Evolutionary conservation across 1,140 invertebrate genomes (phyloP).

Genomic region (Drosophila takahashii): DNA sequence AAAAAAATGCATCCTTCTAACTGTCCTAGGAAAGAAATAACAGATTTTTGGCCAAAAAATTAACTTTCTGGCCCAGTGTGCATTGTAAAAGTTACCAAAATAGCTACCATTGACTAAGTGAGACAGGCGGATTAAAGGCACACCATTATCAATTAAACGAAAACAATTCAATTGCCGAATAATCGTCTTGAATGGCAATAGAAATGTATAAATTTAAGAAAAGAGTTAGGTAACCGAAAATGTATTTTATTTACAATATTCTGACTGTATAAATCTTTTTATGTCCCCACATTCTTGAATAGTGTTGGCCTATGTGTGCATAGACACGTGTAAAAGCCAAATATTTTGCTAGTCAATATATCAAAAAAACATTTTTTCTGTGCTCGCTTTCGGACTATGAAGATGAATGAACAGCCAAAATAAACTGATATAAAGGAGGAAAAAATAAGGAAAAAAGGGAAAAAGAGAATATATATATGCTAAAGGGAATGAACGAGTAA

Average conservation of each 20-base stretch:
- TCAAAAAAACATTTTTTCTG: slow-evolving; percentile 64
- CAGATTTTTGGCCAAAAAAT: too few species aligned
- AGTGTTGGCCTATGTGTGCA: slow-evolving; percentile 28
- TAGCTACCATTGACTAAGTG: slow-evolving; percentile 27
- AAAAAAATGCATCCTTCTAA: too few species aligned
- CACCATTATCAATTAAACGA: not conserved
- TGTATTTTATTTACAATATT: not conserved
- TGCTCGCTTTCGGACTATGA: slow-evolving; percentile 60
- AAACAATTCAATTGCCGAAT: not conserved
- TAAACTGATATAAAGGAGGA: slow-evolving; percentile 22
- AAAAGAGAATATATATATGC: slow-evolving; percentile 4
- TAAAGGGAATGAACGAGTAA: slow-evolving; percentile 11
- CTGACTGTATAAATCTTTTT: slow-evolving; percentile 1
- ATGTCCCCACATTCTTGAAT: slow-evolving; percentile 7
- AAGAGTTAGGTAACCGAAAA: not conserved
- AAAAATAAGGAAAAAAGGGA: slow-evolving; percentile 31
- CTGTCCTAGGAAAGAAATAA: too few species aligned
- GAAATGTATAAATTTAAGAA: not conserved
- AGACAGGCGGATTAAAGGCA: not conserved
- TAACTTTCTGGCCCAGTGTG: too few species aligned
- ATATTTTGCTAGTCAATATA: slow-evolving; percentile 81
- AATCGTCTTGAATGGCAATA: not conserved
- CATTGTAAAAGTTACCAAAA: slow-evolving; percentile 15
- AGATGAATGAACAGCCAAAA: slow-evolving; percentile 71
- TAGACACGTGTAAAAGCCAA: slow-evolving; percentile 76